Percentiles rank a stretch among this genome's conserved stretches.
These are phyloP conservation scores for Lamellibrachia luymesi DNA, from an alignment of 1,140 invertebrate species.

Conservation along the genomic window DNA sequence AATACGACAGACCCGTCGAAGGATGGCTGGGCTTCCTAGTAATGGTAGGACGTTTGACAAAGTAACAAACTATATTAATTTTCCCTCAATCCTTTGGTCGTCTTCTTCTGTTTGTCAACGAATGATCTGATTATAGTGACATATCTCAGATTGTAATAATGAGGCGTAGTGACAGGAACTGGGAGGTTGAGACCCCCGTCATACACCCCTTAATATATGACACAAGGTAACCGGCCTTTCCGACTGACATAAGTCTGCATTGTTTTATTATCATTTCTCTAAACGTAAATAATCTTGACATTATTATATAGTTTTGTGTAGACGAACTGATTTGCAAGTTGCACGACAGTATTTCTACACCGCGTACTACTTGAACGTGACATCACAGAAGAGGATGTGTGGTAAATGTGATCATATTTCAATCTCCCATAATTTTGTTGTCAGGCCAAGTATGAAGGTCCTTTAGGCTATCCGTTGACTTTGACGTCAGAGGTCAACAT, in stretches of 20 bases:
- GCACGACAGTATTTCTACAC: background rate
- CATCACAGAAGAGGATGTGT: background rate
- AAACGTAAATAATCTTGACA: background rate
- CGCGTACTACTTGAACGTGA: background rate
- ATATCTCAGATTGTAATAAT: background rate
- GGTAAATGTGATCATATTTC: background rate
- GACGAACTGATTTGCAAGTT: no score
- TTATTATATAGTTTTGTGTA: background rate
- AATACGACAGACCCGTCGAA: background rate
- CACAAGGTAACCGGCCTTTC: background rate
- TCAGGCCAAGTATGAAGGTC: background rate
- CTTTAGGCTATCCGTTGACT: background rate
- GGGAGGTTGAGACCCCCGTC: background rate
- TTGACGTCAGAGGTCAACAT: slow-evolving; percentile 4
- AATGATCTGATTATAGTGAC: background rate
- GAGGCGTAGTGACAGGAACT: background rate
- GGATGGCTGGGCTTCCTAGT: background rate
- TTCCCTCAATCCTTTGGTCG: background rate
- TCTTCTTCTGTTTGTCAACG: background rate
- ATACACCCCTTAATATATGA: no score
- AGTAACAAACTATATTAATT: background rate
- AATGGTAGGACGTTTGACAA: background rate
- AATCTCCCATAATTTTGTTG: background rate
- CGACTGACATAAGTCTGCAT: background rate
- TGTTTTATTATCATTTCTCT: background rate